Evolutionary conservation across 1,140 invertebrate species (phyloP).

Genomic region (Microvelia longipes): DNA sequence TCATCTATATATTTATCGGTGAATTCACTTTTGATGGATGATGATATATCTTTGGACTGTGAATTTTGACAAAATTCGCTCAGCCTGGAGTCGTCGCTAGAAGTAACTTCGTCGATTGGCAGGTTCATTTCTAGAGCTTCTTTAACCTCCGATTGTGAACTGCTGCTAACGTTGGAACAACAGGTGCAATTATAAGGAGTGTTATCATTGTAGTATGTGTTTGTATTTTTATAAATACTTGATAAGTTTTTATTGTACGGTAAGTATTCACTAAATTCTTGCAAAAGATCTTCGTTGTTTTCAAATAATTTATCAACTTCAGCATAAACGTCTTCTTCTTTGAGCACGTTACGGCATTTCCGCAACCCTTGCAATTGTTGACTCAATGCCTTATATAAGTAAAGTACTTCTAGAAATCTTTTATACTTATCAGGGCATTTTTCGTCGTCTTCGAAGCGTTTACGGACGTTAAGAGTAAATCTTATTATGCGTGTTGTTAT

Average conservation of each 20-base stretch:
- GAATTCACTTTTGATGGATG: neutral
- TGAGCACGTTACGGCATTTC: neutral
- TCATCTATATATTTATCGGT: neutral
- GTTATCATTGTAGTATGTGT: neutral
- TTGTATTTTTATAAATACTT: neutral
- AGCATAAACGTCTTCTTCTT: neutral
- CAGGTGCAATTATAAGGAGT: neutral
- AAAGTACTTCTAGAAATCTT: neutral
- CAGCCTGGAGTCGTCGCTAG: neutral
- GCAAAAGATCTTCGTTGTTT: neutral
- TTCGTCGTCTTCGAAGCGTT: neutral
- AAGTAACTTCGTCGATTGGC: neutral
- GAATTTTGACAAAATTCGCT: neutral
- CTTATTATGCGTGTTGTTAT: neutral
- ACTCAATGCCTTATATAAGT: neutral
- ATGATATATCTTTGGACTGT: neutral
- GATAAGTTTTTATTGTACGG: neutral
- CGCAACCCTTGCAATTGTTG: neutral
- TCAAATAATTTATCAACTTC: neutral
- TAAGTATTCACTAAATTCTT: neutral
- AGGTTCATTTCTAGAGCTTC: neutral
- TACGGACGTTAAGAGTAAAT: neutral
- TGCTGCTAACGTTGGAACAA: neutral
- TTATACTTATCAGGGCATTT: neutral
- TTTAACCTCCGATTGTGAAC: neutral